These are phyloP conservation scores for Nasonia longicornis DNA, from an alignment of 1,140 invertebrate species.

Conservation along the genomic window DNA sequence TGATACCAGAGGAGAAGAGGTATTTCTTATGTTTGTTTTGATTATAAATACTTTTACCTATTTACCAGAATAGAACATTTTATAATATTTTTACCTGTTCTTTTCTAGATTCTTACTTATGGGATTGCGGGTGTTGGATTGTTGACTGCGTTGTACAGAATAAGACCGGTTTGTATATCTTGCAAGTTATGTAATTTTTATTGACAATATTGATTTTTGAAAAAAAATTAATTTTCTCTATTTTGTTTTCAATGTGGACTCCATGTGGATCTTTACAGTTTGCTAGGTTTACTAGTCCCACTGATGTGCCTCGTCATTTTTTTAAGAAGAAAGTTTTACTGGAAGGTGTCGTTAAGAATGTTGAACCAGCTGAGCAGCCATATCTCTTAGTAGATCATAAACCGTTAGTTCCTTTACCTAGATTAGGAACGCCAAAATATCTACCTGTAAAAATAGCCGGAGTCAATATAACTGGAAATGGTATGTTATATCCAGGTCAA, in stretches of 20 bases:
- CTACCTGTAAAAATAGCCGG: conserved; percentile 71
- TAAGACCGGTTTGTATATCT: conserved; percentile 67
- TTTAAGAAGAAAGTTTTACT: conserved; percentile 64
- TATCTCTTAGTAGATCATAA: conserved; percentile 70
- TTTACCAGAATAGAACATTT: conserved; percentile 23
- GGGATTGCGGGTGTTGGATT: conserved; percentile 68
- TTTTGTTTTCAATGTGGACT: conserved; percentile 28
- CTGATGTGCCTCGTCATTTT: conserved; percentile 68
- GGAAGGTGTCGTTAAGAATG: conserved; percentile 62
- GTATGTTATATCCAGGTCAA: conserved; percentile 51
- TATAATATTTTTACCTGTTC: conserved; percentile 33
- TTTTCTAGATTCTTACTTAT: conserved; percentile 68
- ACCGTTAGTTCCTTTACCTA: conserved; percentile 65
- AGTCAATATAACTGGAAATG: conserved; percentile 66
- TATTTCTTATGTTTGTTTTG: conserved; percentile 49
- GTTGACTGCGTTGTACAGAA: conserved; percentile 66
- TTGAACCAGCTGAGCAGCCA: conserved; percentile 65
- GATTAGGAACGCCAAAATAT: conserved; percentile 55
- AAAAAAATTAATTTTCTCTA: background rate
- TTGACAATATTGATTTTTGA: background rate
- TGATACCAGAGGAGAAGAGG: conserved; percentile 65
- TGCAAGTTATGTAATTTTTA: conserved; percentile 31
- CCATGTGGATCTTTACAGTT: conserved; percentile 57
- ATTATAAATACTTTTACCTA: conserved; percentile 17
- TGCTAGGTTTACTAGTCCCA: conserved; percentile 67